Conservation (phyloP, 1,140 invertebrate genomes). For the Bursaphelenchus mucronatus region DNA sequence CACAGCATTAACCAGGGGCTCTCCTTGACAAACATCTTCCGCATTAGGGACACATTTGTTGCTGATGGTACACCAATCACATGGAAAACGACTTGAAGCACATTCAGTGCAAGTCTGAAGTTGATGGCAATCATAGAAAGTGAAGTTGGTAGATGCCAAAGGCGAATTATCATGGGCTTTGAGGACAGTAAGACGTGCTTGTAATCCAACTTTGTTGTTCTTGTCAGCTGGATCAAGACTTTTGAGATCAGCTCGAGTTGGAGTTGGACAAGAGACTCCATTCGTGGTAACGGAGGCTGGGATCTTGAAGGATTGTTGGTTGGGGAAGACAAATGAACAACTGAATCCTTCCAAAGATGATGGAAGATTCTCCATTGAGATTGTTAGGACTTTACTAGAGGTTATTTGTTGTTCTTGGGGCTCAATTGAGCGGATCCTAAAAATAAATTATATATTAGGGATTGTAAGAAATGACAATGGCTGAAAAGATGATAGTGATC, state of each 20-base stretch:
- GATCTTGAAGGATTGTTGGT: conserved; percentile 38
- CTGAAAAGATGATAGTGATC: conserved; percentile 20
- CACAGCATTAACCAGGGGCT: conserved; percentile 52
- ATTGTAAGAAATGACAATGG: conserved; percentile 21
- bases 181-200: conserved; percentile 39
- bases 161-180: conserved; percentile 30
- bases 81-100: conserved; percentile 62
- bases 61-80: conserved; percentile 61
- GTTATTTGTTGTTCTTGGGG: conserved; percentile 58
- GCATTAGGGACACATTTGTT: conserved; percentile 56
- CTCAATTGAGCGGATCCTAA: conserved; percentile 51
- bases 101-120: conserved; percentile 61
- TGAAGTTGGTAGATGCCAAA: conserved; percentile 58
- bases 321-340: conserved; percentile 44
- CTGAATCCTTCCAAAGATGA: conserved; percentile 33
- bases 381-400: conserved; percentile 43
- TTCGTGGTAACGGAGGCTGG: conserved; percentile 25
- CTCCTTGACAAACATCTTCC: conserved; percentile 55
- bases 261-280: conserved; percentile 46
- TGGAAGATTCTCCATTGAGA: conserved; percentile 53
- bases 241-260: conserved; percentile 27
- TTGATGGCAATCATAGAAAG: conserved; percentile 57
- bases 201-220: conserved; percentile 10
- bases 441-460: conserved; percentile 20
- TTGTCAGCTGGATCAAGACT: conserved; percentile 22